Evolutionary conservation across 2,797 vertebrate species (phyloP), one percentile per base, ranked within the genome.

Genomic region (Sebastes kiyomatsui): DNA sequence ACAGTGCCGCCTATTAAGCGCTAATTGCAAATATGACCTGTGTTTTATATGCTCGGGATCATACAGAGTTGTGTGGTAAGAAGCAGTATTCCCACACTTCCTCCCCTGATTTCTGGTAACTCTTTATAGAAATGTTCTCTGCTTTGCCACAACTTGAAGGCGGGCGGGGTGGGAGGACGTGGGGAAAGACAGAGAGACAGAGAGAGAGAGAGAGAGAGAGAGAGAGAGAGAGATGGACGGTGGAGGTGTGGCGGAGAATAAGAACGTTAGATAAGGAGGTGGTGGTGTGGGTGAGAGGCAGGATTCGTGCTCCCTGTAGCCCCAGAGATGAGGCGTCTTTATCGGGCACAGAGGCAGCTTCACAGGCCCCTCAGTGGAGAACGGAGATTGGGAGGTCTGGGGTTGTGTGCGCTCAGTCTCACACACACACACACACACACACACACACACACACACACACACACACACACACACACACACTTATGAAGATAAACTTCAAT

Each of bases 341-440:
- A 95, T 95, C 94, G 85, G 92, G 77, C 93, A 87, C 88, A 87
- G 82, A 93, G 87, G 79, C 90, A 79, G 91, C 93, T 93, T 95
- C 87, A 91, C 89, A 93, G 85, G 88, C 76, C 87, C 93, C 92
- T 94, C 89, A 94, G 92, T 94, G 93, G 81, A 90, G 93, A 88
- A 87, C 59, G 82, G 93, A 95, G 95, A 95, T 95, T 95, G 94
- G 91, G 94, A 90, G 92, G 89, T 90, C 82, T 90, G 83, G 84
- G 87, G 69, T 72, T 84, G 76, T 87, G 84, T 79, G 81, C 30
- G 32, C 79, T 83, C 67, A 77, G 65, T 73, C 68, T 70, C 74
- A 77, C 64, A 54, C 60, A 62, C 83, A 83, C 72, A 73, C 61
- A 55, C 56, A 66, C 82, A 81, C 77, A 79, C 35, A 5, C 35